These are phyloP conservation scores for Pelvicachromis taeniatus DNA, from an alignment of 2,113 vertebrate genomes.

Conservation along the genomic window DNA sequence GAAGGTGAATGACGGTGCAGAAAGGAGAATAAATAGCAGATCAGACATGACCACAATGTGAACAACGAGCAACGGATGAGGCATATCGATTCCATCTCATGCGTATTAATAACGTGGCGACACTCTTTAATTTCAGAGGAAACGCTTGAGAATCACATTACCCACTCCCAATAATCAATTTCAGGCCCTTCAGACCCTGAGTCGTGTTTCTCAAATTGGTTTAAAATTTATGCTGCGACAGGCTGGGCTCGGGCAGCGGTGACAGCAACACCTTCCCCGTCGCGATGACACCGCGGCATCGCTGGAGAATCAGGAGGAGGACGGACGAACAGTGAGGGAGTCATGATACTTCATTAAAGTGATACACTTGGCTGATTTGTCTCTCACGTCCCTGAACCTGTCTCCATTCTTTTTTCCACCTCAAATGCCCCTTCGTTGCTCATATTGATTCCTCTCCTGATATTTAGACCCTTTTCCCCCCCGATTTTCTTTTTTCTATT, in stretches of 20 bases:
- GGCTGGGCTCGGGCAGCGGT: background rate
- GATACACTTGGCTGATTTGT: slow-evolving; percentile 39
- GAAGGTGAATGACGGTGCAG: background rate
- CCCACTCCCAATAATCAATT: slow-evolving; percentile 39
- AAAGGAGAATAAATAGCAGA: background rate
- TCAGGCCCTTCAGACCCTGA: slow-evolving; percentile 34
- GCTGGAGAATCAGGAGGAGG: background rate
- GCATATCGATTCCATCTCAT: slow-evolving; percentile 47
- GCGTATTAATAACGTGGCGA: slow-evolving; percentile 34
- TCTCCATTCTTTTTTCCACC: background rate
- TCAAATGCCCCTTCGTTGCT: background rate
- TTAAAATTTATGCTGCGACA: slow-evolving; percentile 35
- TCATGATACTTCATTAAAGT: slow-evolving; percentile 55
- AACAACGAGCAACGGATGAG: slow-evolving; percentile 10
- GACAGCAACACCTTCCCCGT: slow-evolving; percentile 29
- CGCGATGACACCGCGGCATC: background rate
- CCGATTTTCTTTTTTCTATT: background rate
- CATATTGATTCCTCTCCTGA: background rate
- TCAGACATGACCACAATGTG: background rate
- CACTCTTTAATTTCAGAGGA: slow-evolving; percentile 45
- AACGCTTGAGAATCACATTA: slow-evolving; percentile 55
- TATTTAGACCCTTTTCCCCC: background rate
- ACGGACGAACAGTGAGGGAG: slow-evolving; percentile 16
- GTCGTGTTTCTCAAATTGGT: slow-evolving; percentile 55
- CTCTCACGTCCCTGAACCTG: background rate